A percentile compares a stretch with the other conserved stretches of the same genome.
phyloP scores from a whole-genome alignment of 2,888 invertebrate genomes.

The Trachelus troglodyta region DNA sequence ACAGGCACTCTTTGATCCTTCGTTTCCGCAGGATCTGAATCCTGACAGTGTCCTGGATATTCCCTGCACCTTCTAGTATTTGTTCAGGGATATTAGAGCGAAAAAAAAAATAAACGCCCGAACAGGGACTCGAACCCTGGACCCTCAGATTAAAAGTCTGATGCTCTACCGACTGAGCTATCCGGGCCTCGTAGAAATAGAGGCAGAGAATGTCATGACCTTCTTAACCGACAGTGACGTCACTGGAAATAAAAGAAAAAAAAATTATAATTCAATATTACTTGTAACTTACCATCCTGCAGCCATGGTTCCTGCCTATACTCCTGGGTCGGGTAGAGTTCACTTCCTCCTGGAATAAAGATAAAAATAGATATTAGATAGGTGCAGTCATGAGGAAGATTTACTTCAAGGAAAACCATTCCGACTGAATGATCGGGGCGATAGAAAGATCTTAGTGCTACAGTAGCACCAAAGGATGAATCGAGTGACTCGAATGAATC shows the following conservation, averaged over 20 bases:
- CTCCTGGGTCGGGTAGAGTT: constrained; percentile 50
- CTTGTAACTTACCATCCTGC: constrained; percentile 52
- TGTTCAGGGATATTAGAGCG: not conserved
- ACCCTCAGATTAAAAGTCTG: constrained; percentile 33
- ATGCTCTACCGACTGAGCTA: constrained; percentile 1
- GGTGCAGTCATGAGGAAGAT: not conserved
- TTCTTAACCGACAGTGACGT: not conserved
- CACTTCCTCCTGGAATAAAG: constrained; percentile 37
- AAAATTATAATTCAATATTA: not conserved
- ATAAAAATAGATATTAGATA: not conserved
- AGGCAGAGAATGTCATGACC: not conserved
- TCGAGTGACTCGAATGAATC: not conserved
- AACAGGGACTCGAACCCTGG: constrained; percentile 42
- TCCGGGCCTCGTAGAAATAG: not conserved
- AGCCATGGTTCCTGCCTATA: constrained; percentile 59
- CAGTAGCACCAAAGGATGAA: not conserved
- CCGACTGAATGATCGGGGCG: not conserved
- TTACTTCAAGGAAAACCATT: not conserved
- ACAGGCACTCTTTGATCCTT: not conserved
- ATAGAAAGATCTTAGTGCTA: not conserved
- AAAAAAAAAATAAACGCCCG: constrained; percentile 34
- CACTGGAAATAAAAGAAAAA: not conserved
- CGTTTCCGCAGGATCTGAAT: not conserved
- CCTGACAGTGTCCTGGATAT: too few relatives aligned
- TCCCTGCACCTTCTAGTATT: not conserved